Base-by-base conservation (phyloP, 2,888 invertebrate species). In the Mantis religiosa region DNA sequence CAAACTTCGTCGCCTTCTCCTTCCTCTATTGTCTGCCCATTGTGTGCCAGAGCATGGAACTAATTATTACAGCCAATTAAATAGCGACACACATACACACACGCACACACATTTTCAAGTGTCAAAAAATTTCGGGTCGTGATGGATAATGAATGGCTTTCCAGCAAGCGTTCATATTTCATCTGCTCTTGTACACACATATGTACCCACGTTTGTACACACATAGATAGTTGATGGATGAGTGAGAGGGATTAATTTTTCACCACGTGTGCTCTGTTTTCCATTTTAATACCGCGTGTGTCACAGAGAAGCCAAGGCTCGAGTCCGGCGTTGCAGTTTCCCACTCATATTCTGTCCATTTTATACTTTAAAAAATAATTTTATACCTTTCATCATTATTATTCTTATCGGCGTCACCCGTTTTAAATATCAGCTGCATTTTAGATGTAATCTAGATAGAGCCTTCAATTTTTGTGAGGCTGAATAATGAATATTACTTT, bases 1-100 rank as follows among this genome's bases (percentile, higher is more conserved):
- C 54, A 20, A 71, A 71, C 54, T 71, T 71, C 54, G 54, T 71
- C 54, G 54, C 87, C 82, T 82, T 82, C 82, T 87, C 81, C 34
- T 34, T 86, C 30, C 87, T 71, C 54, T 82, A 87, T 87, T 87
- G 87, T 87, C 30, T 87, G 82, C 82, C 41, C 87, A 87, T 87
- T 87, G 87, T 87, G 82, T 82, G 87, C 87, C 27, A 30, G 87
- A 87, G 81, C 82, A 87, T 87, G 87, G 34, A 87, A 87, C 87
- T 87, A 87, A 87, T 87, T 87, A 87, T 87, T 87, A 87, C 87
- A 87, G 87, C 87, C 87, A 87, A 87, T 87, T 87, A 87, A 87
- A 87, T 87, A 87, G n/a, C 54, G 54, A 71, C 54, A 71, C 54
- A 71, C 54, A 71, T 25, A 71, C 87, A 87, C 82, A 87, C 87